Evolutionary conservation across 1,140 invertebrate species (phyloP).

Genomic region (Trichomalopsis sarcophagae): DNA sequence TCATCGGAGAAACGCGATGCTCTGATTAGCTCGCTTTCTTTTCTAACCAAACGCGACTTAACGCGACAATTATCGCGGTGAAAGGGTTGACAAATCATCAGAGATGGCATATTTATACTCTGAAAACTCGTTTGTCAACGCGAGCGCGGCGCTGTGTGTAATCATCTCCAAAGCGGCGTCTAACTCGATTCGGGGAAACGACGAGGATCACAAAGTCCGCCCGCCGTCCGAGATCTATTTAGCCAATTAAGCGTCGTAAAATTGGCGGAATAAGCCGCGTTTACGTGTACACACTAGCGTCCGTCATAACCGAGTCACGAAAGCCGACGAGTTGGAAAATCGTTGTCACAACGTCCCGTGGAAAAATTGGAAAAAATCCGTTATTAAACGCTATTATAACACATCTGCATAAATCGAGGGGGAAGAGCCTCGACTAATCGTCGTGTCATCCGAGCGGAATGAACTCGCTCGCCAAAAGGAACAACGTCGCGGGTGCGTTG

Average conservation of each 20-base stretch:
- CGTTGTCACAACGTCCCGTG: not conserved
- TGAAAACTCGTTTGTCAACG: too few species aligned
- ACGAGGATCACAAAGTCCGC: not conserved
- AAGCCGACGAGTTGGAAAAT: not conserved
- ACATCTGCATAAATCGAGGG: too few species aligned
- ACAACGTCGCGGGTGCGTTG: not conserved
- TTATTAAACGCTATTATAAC: too few species aligned
- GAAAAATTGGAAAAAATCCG: not conserved
- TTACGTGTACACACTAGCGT: not conserved
- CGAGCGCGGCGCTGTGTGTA: not conserved
- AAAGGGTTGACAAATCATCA: too few species aligned
- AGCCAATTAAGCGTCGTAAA: not conserved
- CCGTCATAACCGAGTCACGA: not conserved
- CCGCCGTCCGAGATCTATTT: not conserved
- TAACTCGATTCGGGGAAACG: not conserved
- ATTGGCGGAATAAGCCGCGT: not conserved
- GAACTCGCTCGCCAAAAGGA: constrained; percentile 2
- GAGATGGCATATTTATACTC: too few species aligned
- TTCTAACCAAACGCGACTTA: too few species aligned
- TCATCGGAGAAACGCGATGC: too few species aligned
- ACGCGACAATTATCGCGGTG: too few species aligned
- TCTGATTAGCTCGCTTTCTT: too few species aligned
- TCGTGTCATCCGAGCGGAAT: constrained; percentile 21
- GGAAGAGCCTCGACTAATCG: not conserved
- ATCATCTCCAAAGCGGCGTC: not conserved